Evolutionary conservation across 2,888 invertebrate species (phyloP).

Genomic region (Ophonus ardosiacus): DNA sequence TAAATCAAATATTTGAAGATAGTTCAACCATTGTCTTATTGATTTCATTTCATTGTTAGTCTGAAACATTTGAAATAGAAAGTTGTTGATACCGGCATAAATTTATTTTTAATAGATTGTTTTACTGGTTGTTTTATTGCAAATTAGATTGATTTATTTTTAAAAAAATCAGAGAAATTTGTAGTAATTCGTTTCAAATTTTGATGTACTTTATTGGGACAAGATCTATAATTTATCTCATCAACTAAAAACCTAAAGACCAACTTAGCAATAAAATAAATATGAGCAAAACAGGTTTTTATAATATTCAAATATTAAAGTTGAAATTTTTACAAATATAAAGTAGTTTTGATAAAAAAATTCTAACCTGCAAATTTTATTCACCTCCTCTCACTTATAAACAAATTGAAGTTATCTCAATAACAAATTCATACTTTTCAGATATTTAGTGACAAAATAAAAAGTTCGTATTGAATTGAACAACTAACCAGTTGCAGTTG

Average conservation of each 20-base stretch:
- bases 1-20: too few relatives aligned
- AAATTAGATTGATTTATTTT: background rate
- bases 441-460: background rate
- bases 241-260: background rate
- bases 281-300: background rate
- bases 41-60: background rate
- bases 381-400: background rate
- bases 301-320: background rate
- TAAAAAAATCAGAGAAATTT: background rate
- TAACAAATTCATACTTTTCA: background rate
- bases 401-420: background rate
- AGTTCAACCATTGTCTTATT: background rate
- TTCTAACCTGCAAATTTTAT: background rate
- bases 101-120: background rate
- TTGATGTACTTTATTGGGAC: background rate
- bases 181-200: background rate
- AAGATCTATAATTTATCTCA: background rate
- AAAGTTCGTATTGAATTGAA: constrained; percentile 9
- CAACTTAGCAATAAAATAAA: background rate
- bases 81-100: background rate
- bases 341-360: background rate
- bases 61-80: background rate
- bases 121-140: background rate
- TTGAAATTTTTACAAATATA: constrained; percentile 1
- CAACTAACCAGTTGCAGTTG: background rate